Evolutionary conservation across 2,888 invertebrate genomes (phyloP).

Genomic region (Drosophila atripex): DNA sequence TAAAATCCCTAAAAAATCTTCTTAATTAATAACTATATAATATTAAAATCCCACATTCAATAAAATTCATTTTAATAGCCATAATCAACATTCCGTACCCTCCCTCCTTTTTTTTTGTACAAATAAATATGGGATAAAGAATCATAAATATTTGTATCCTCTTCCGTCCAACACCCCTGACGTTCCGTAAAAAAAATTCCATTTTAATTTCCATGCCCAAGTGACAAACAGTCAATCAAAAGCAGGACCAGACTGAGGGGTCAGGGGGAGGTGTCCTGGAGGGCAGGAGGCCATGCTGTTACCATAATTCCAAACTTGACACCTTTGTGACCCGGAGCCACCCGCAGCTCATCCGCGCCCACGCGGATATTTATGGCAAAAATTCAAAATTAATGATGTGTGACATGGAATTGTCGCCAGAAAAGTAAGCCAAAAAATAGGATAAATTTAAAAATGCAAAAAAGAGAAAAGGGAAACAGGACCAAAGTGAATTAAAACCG

Average conservation of each 20-base stretch:
- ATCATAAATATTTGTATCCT: conserved; percentile 24
- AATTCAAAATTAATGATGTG: conserved; percentile 78
- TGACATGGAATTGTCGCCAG: conserved; percentile 66
- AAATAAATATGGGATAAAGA: conserved; percentile 3
- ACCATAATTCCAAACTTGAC: conserved; percentile 38
- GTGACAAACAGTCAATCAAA: conserved; percentile 40
- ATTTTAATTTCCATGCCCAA: conserved; percentile 35
- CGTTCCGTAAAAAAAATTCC: conserved; percentile 22
- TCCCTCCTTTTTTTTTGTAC: neutral
- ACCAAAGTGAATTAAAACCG: conserved; percentile 4
- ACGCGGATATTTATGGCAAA: conserved; percentile 71
- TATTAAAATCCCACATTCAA: neutral
- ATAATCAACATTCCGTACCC: neutral
- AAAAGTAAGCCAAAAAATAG: conserved; percentile 9
- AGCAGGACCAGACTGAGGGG: conserved; percentile 22
- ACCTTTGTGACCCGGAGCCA: conserved; percentile 35
- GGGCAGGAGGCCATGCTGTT: conserved; percentile 9
- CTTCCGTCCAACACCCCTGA: neutral
- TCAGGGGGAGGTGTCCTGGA: conserved; percentile 1
- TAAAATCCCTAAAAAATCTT: no score
- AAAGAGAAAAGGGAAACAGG: conserved; percentile 32
- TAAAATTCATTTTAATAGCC: neutral
- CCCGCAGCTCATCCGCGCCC: conserved; percentile 22
- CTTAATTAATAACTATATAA: neutral
- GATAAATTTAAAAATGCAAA: conserved; percentile 5